Evolutionary conservation across 2,113 vertebrate species (phyloP).

Genomic region (Phyllostomus discolor): DNA sequence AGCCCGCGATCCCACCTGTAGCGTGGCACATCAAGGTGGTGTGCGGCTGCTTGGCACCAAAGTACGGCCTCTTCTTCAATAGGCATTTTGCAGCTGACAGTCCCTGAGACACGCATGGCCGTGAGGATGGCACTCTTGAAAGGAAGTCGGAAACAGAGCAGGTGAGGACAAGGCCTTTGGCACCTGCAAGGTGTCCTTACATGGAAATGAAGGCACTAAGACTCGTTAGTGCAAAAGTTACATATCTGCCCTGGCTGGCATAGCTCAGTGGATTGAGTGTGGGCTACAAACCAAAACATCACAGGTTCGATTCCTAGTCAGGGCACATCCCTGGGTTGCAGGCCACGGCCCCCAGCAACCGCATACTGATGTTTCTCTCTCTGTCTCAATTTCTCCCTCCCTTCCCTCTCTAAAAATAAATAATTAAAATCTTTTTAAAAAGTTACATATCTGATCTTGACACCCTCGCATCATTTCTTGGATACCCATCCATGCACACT

Average conservation of each 20-base stretch:
- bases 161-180: background rate
- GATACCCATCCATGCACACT: background rate
- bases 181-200: background rate
- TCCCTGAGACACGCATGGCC: background rate
- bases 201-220: background rate
- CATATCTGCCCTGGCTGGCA: too few relatives aligned
- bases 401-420: too few relatives aligned
- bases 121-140: background rate
- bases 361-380: too few relatives aligned
- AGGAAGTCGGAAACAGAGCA: background rate
- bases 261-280: too few relatives aligned
- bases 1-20: background rate
- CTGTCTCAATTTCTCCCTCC: too few relatives aligned
- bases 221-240: background rate
- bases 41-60: background rate
- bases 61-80: background rate
- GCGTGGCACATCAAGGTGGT: background rate
- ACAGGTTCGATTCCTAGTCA: too few relatives aligned
- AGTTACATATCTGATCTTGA: background rate
- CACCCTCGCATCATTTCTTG: background rate
- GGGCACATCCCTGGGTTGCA: too few relatives aligned
- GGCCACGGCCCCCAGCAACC: too few relatives aligned
- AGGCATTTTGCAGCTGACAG: background rate
- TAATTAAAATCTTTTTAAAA: too few relatives aligned
- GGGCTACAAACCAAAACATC: too few relatives aligned